Conservation (phyloP, 2,113 vertebrate genomes). For the Coreoperca whiteheadi region DNA sequence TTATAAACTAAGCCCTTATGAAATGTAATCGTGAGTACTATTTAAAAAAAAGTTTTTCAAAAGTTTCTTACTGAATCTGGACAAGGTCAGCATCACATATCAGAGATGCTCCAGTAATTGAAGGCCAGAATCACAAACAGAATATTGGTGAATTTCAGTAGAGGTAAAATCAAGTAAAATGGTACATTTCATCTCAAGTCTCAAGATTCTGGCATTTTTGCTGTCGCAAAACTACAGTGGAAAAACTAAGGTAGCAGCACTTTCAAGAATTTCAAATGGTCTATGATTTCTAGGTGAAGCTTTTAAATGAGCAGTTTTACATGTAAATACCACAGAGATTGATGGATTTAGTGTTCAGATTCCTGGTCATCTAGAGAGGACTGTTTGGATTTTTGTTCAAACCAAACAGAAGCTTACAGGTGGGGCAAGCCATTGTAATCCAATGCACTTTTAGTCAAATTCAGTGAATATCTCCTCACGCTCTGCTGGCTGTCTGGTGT, state of each 20-base stretch:
- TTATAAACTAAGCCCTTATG: neutral
- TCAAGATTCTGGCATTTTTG: neutral
- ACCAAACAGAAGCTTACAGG: constrained; percentile 4
- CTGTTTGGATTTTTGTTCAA: constrained; percentile 27
- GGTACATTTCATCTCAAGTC: neutral
- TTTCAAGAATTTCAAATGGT: neutral
- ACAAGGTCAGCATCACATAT: neutral
- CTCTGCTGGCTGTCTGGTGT: no score
- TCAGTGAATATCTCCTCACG: no score
- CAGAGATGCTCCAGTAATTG: neutral
- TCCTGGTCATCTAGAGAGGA: constrained; percentile 30
- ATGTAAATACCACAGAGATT: constrained; percentile 8
- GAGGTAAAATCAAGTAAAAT: neutral
- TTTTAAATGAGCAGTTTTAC: constrained; percentile 38
- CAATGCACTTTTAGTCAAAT: no score
- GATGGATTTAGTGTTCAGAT: constrained; percentile 24
- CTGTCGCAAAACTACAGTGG: neutral
- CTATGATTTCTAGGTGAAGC: neutral
- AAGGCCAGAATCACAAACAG: neutral
- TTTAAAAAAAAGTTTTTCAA: neutral
- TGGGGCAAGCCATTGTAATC: no score
- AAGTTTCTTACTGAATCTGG: neutral
- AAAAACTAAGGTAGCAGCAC: neutral
- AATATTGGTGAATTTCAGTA: neutral
- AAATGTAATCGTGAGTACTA: neutral